Evolutionary conservation across 2,797 vertebrate genomes (phyloP).

Genomic region (Anguilla anguilla): DNA sequence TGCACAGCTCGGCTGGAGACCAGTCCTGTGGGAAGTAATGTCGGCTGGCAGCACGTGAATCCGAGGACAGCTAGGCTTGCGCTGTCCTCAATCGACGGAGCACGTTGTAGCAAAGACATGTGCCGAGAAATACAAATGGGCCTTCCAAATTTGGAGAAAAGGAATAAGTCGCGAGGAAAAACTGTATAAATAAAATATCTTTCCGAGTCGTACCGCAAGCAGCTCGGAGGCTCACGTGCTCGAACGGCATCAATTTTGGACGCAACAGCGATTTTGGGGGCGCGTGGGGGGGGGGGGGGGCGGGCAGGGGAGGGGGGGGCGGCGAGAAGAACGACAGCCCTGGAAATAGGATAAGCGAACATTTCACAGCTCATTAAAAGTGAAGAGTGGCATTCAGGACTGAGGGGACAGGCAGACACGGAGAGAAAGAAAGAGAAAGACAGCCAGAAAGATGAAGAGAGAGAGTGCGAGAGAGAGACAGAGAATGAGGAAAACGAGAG

Average conservation of each 20-base stretch:
- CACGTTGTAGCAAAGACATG: background rate
- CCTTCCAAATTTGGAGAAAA: background rate
- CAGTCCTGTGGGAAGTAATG: background rate
- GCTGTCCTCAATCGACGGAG: background rate
- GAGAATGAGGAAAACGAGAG: background rate
- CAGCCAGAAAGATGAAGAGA: background rate
- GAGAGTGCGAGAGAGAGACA: background rate
- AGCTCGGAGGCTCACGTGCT: background rate
- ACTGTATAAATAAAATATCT: background rate
- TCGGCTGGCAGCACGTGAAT: background rate
- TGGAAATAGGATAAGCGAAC: background rate
- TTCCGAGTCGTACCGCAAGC: background rate
- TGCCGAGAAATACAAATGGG: slow-evolving; percentile 1
- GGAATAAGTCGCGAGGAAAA: background rate
- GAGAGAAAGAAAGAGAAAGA: background rate
- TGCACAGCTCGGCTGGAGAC: background rate
- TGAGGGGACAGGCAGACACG: background rate
- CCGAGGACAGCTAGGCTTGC: background rate
- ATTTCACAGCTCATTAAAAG: slow-evolving; percentile 25
- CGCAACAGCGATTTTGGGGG: background rate
- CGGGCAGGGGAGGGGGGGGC: no score
- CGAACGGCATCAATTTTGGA: background rate
- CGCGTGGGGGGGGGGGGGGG: no score
- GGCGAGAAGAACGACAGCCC: background rate
- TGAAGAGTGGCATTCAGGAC: background rate